Percentiles rank a stretch among this genome's conserved stretches.
These are phyloP conservation scores for Bujurquina vittata DNA, from an alignment of 2,113 vertebrate genomes.

Conservation along the genomic window DNA sequence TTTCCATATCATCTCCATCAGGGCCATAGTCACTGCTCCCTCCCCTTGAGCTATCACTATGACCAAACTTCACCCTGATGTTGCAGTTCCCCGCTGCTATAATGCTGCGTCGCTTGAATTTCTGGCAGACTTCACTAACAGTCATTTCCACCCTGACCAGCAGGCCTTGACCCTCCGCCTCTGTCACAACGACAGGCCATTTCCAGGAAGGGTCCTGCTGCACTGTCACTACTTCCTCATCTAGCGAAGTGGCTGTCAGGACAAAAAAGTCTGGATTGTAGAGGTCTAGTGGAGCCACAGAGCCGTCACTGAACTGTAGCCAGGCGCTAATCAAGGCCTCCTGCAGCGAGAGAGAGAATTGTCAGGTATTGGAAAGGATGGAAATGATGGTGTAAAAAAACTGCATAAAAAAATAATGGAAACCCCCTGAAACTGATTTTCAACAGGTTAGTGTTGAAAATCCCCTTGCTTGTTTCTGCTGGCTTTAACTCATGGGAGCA, in stretches of 20 bases:
- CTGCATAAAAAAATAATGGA: neutral
- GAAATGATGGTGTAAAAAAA: neutral
- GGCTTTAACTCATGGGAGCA: neutral
- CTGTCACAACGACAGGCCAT: slow-evolving; percentile 87
- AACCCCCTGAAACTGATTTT: neutral
- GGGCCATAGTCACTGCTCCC: slow-evolving; percentile 69
- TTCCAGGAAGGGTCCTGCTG: slow-evolving; percentile 74
- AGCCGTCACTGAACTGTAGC: slow-evolving; percentile 97
- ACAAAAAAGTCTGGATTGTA: slow-evolving; percentile 89
- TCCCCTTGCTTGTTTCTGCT: neutral
- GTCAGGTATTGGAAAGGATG: neutral
- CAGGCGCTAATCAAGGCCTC: slow-evolving; percentile 93
- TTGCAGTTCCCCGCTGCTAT: slow-evolving; percentile 87
- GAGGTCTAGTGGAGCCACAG: slow-evolving; percentile 90
- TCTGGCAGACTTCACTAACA: slow-evolving; percentile 92
- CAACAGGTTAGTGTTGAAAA: neutral
- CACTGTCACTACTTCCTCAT: slow-evolving; percentile 85
- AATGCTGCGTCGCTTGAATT: slow-evolving; percentile 91
- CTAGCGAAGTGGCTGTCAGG: slow-evolving; percentile 87
- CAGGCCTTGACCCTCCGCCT: slow-evolving; percentile 90
- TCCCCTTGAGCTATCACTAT: slow-evolving; percentile 74
- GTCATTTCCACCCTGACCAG: slow-evolving; percentile 92
- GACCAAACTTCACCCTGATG: slow-evolving; percentile 89
- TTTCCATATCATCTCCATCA: slow-evolving; percentile 84
- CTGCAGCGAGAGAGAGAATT: slow-evolving; percentile 69